These are phyloP conservation scores for Octonoba sinensis DNA, from an alignment of 2,888 invertebrate genomes.

Conservation along the genomic window DNA sequence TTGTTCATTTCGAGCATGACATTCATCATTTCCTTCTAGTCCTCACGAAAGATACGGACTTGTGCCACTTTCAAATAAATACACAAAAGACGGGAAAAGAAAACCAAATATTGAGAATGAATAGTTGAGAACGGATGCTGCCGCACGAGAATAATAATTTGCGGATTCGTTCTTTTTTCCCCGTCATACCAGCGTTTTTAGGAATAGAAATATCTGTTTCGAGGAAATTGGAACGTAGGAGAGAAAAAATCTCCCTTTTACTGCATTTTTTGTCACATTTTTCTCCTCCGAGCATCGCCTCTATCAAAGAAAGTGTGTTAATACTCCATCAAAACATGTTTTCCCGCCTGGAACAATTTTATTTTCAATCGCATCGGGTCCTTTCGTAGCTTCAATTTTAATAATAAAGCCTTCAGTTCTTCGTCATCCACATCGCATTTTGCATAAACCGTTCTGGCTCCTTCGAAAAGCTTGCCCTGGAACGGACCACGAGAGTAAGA, in stretches of 20 bases:
- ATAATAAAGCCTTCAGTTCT: slow-evolving; percentile 27
- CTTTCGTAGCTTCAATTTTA: slow-evolving; percentile 29
- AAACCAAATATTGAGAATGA: slow-evolving; percentile 36
- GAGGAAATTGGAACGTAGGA: slow-evolving; percentile 55
- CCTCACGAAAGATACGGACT: too few relatives aligned
- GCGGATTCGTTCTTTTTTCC: slow-evolving; percentile 2
- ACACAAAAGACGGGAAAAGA: neutral
- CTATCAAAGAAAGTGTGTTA: slow-evolving; percentile 34
- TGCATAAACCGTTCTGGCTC: too few relatives aligned
- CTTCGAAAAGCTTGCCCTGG: too few relatives aligned
- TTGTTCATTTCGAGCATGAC: too few relatives aligned
- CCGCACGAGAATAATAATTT: slow-evolving; percentile 46
- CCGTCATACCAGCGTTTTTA: slow-evolving; percentile 15
- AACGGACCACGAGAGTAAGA: too few relatives aligned
- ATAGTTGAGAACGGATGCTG: slow-evolving; percentile 39
- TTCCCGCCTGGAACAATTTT: slow-evolving; percentile 38
- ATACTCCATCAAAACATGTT: slow-evolving; percentile 59
- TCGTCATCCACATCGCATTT: too few relatives aligned
- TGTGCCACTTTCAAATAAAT: too few relatives aligned
- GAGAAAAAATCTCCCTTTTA: too few relatives aligned
- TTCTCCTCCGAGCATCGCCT: neutral
- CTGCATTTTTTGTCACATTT: slow-evolving; percentile 4
- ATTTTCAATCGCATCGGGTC: slow-evolving; percentile 19
- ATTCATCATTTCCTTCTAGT: too few relatives aligned
- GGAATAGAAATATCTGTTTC: slow-evolving; percentile 61